Percentiles rank a stretch among this genome's conserved stretches.
Evolutionary conservation across 2,797 vertebrate species (phyloP).

Genomic region (Hypotaenidia philippensis): DNA sequence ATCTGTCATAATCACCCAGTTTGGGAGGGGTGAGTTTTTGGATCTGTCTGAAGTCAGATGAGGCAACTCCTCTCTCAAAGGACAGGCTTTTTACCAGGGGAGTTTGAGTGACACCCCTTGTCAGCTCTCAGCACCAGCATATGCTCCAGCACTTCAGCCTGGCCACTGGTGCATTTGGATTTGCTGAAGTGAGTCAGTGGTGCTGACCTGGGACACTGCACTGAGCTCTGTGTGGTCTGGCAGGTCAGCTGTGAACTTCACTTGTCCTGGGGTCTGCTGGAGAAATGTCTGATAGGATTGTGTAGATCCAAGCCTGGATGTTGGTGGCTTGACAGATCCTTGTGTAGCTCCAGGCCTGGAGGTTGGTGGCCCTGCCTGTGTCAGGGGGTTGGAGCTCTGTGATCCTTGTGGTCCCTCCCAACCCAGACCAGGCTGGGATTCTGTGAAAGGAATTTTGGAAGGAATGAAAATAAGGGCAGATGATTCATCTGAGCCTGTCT

Average conservation of each 20-base stretch:
- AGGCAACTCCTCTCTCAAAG: neutral
- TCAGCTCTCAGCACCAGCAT: neutral
- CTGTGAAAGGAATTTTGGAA: neutral
- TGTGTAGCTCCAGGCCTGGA: too few species aligned
- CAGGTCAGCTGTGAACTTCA: neutral
- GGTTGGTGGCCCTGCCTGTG: too few species aligned
- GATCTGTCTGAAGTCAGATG: neutral
- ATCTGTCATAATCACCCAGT: rapidly evolving
- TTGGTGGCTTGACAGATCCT: too few species aligned
- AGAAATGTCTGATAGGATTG: neutral
- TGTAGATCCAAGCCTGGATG: too few species aligned
- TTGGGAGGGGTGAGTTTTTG: neutral
- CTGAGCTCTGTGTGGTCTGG: neutral
- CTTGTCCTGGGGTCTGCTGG: neutral
- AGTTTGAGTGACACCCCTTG: neutral
- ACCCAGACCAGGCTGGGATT: too few species aligned
- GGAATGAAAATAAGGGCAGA: neutral
- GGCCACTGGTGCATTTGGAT: neutral
- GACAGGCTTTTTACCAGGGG: neutral
- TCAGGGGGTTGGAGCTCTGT: too few species aligned
- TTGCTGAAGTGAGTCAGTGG: neutral
- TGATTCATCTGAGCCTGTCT: neutral
- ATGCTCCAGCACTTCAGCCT: neutral
- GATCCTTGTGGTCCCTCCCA: too few species aligned
- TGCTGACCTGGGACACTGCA: neutral